These are phyloP conservation scores for Phymastichus coffea DNA, from an alignment of 1,140 invertebrate genomes.

Conservation along the genomic window DNA sequence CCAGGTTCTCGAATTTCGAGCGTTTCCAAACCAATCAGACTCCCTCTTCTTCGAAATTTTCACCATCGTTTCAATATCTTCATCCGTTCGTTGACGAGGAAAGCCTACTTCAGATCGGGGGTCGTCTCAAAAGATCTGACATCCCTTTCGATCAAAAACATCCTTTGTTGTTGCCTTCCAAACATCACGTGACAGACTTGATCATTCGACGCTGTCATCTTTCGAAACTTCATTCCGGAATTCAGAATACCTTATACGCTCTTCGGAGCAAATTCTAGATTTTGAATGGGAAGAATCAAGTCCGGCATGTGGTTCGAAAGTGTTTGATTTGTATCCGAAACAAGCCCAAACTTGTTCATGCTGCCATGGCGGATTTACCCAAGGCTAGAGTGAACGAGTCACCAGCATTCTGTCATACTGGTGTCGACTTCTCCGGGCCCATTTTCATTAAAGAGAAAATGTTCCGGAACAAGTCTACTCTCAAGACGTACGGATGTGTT, in stretches of 20 bases:
- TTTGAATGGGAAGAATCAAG: constrained; percentile 2
- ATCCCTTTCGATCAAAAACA: not conserved
- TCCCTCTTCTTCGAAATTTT: not conserved
- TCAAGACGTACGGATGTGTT: too few relatives aligned
- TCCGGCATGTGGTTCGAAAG: not conserved
- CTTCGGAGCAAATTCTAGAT: constrained; percentile 4
- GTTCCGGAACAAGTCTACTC: too few relatives aligned
- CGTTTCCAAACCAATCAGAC: too few relatives aligned
- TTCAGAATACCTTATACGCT: constrained; percentile 3
- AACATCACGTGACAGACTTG: not conserved
- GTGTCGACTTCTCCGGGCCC: not conserved
- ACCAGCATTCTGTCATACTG: not conserved
- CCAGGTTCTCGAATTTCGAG: not conserved
- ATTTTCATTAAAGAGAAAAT: constrained; percentile 38
- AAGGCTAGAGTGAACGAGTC: not conserved
- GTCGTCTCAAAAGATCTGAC: not conserved
- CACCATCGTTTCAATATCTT: not conserved
- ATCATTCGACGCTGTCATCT: constrained; percentile 10
- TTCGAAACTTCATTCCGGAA: not conserved
- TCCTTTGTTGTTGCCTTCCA: not conserved
- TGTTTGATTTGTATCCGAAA: constrained; percentile 10
- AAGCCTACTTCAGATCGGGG: not conserved
- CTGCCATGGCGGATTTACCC: not conserved
- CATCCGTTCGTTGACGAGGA: not conserved
- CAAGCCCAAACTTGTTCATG: not conserved